Conservation (phyloP, 2,113 vertebrate species). For the Leiothrix lutea region DNA sequence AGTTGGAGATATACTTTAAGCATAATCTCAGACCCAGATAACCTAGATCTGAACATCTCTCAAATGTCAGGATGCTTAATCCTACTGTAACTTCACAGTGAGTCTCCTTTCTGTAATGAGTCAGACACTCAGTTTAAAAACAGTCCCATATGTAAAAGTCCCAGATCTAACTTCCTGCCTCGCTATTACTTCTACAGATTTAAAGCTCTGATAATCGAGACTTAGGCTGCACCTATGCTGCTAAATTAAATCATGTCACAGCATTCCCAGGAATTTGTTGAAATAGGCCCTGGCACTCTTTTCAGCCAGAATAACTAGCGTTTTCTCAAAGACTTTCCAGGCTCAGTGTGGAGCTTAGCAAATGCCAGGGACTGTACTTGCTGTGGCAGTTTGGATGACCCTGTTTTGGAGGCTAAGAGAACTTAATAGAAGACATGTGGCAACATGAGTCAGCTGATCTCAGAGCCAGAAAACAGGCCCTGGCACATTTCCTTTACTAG, state of each 20-base stretch:
- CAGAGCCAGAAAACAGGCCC: background rate
- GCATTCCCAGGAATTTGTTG: background rate
- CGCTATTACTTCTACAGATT: background rate
- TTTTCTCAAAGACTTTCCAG: background rate
- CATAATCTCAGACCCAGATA: background rate
- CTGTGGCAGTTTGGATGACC: background rate
- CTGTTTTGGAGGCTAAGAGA: background rate
- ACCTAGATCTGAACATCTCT: background rate
- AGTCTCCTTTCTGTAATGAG: background rate
- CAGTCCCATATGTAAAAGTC: background rate
- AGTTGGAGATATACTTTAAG: background rate
- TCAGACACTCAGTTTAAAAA: constrained; percentile 4
- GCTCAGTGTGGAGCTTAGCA: background rate
- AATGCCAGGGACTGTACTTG: background rate
- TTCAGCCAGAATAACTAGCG: background rate
- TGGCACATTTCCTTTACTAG: background rate
- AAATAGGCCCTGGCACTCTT: background rate
- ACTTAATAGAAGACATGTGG: background rate
- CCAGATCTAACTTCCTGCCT: background rate
- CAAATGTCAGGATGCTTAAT: background rate
- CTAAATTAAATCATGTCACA: background rate
- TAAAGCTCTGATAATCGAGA: background rate
- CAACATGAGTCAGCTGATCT: background rate
- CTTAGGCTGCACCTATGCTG: background rate
- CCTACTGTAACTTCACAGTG: background rate